Evolutionary conservation across 2,113 vertebrate genomes (phyloP), one percentile per base, ranked within the genome.

Genomic region (Trichomycterus rosablanca): DNA sequence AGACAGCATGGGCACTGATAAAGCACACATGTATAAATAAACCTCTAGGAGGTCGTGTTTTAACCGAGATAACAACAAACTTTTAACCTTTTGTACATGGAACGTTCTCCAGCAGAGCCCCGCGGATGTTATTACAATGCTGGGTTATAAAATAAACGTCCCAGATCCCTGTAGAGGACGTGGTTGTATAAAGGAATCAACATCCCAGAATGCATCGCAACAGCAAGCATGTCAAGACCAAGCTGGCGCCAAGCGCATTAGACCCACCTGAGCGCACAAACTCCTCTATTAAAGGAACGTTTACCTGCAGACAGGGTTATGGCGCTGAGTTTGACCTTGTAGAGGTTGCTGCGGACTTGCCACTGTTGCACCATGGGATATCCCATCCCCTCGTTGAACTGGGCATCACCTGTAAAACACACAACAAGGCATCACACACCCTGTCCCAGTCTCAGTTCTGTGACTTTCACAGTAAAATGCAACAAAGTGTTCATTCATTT

Each of bases 331-430:
- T 95, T 97, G 75, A 99, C 96, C 48, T 87, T 92, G 84, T 98
- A 97, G 35, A 99, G 88, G 77, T 98, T 99, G 83, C 96, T 99
- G 26, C 93, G 83, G 20, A 99, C 95, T 32, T 90, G 80, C 95
- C 96, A 99, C 71, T 93, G 94, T 69, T 99, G 96, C 24, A 97
- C 87, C 92, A 99, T 95, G 7, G 96, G 95, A 74, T 98, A 99
- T 0, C 96, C 95, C 76, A 89, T 92, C 0, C 94, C 96, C 63
- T 98, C 96, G 0, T 89, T 94, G 0, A 95, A 95, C 45, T 94
- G 89, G 65, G 93, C 84, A 16, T 97, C 90, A 3, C 93, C 94
- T 98, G 76, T 15, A 50, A 10, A 66, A 52, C 30, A 30, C 34
- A 53, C 28, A 48, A 2, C 48, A 23, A 59, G 37, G 39, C 37